phyloP scores from a whole-genome alignment of 2,888 invertebrate genomes.

The Ennomos fuscantarius region DNA sequence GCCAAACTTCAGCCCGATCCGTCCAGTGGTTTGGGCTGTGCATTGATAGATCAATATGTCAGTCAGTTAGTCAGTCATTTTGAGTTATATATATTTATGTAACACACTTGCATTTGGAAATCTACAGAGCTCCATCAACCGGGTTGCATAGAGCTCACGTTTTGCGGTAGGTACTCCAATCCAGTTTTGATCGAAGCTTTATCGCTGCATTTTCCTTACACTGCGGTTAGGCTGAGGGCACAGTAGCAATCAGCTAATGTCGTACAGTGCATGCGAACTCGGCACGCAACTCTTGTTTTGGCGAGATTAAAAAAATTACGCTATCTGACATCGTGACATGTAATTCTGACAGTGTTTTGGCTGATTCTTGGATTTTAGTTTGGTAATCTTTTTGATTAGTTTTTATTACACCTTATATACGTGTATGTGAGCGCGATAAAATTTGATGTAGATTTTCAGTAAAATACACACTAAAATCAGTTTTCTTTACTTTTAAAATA shows the following conservation, averaged over 20 bases:
- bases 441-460: no score
- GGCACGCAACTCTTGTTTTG: constrained; percentile 67
- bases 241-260: constrained; percentile 82
- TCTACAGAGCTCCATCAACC: no score
- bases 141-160: no score
- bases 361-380: constrained; percentile 16
- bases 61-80: no score
- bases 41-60: no score
- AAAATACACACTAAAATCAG: no score
- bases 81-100: no score
- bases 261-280: constrained; percentile 71
- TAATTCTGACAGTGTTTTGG: constrained; percentile 33
- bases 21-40: no score
- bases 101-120: no score
- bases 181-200: constrained; percentile 6
- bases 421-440: no score
- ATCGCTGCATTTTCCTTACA: constrained; percentile 15
- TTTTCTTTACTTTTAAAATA: no score
- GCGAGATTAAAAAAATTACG: constrained; percentile 44
- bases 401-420: neutral
- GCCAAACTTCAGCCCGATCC: no score
- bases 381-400: constrained; percentile 12
- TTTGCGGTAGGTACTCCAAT: neutral
- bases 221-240: constrained; percentile 61
- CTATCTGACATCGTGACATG: constrained; percentile 41